Evolutionary conservation across 2,888 invertebrate genomes (phyloP).

Genomic region (Synanthedon tipuliformis): DNA sequence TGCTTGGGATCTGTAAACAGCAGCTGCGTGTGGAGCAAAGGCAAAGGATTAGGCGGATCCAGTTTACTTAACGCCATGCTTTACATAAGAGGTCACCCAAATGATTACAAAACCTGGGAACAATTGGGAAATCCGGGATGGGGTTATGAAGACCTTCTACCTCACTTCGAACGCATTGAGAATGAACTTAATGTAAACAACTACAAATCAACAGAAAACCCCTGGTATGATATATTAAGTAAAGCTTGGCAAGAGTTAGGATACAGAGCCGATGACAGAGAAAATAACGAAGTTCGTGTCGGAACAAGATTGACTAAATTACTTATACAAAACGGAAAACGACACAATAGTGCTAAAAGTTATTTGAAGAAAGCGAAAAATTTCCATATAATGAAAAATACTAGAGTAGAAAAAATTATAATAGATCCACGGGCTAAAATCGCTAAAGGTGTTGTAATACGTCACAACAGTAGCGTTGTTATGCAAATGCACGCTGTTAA

Average conservation of each 20-base stretch:
- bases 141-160: constrained; percentile 57
- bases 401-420: constrained; percentile 56
- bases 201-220: constrained; percentile 12
- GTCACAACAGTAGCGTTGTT: constrained; percentile 25
- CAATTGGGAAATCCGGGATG: constrained; percentile 62
- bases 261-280: constrained; percentile 14
- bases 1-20: constrained; percentile 42
- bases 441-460: constrained; percentile 45
- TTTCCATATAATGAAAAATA: constrained; percentile 52
- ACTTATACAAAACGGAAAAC: constrained; percentile 48
- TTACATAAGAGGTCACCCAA: constrained; percentile 67
- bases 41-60: constrained; percentile 74
- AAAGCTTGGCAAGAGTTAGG: constrained; percentile 50
- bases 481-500: constrained; percentile 38
- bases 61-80: constrained; percentile 73
- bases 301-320: constrained; percentile 60
- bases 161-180: constrained; percentile 55
- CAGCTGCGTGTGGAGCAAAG: constrained; percentile 71
- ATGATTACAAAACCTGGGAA: constrained; percentile 70
- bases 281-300: constrained; percentile 32
- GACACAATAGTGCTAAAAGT: constrained; percentile 60
- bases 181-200: constrained; percentile 19
- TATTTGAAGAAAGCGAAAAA: constrained; percentile 40
- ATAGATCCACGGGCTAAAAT: constrained; percentile 49
- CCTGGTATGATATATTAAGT: constrained; percentile 24